Base-by-base conservation (phyloP, 2,888 invertebrate species). In the Globia sparganii region DNA sequence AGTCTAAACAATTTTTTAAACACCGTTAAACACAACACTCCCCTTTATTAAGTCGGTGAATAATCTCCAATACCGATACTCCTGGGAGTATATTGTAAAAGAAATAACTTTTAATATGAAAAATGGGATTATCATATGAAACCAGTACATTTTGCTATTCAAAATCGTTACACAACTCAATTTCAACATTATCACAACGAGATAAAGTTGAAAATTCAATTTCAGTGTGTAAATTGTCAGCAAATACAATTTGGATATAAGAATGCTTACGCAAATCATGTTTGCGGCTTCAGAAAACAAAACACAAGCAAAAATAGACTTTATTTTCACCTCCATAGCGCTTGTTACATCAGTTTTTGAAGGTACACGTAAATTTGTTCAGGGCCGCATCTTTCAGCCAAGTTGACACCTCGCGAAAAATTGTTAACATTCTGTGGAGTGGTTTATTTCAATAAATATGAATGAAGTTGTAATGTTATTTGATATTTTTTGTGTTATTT, bases 21-120 rank as follows among this genome's bases (percentile, higher is more conserved):
- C 78, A 84, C 82, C 82, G 78, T 83, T 87, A 87, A 78, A 85
- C 81, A 86, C 69, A 81, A 81, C 84, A 77, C 83, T 77, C 89
- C 78, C 84, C 58, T 87, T 86, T 88, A 82, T 83, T 67, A 86
- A 85, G 82, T 84, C 80, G 75, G 86, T 76, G 80, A 87, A 90
- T 90, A 87, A 90, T 88, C 87, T 87, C 77, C 86, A 88, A 88
- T 88, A 84, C 88, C 87, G 85, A 86, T 83, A 84, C 85, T 72
- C 87, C 46, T 68, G 91, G 87, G 93, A 90, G 86, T 88, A 87
- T 87, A 89, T 89, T 90, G 86, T 88, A 88, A 90, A 90, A 90
- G 89, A 92, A 91, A 93, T 92, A 96, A 96, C 92, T 96, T 96
- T 96, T 96, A 96, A 96, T 96, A 94, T 95, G 96, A 96, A 96